Evolutionary conservation across 2,888 invertebrate species (phyloP).

Genomic region (Diarsia rubi): DNA sequence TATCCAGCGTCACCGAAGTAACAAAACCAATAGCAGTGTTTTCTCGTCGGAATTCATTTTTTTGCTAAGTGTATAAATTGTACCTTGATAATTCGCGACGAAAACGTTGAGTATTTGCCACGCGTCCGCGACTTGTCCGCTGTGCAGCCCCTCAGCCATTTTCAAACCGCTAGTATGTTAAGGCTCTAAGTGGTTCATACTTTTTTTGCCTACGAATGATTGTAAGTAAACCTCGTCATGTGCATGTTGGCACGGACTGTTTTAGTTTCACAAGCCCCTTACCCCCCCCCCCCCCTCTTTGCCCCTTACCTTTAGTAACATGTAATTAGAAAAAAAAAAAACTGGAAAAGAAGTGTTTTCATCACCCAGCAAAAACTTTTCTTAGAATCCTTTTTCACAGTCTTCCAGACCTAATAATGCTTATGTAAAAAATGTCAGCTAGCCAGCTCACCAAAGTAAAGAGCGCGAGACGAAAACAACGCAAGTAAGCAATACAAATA

Average conservation of each 20-base stretch:
- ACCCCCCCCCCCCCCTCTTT: too few species aligned
- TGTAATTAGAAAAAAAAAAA: background rate
- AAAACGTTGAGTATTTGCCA: too few species aligned
- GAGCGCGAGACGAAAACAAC: constrained; percentile 71
- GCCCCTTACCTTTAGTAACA: too few species aligned
- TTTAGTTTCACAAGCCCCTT: background rate
- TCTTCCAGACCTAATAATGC: constrained; percentile 39
- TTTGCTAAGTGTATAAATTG: too few species aligned
- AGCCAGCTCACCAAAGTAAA: constrained; percentile 36
- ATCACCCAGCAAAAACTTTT: background rate
- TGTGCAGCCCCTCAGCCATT: too few species aligned
- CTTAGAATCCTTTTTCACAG: constrained; percentile 17
- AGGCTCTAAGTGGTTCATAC: background rate
- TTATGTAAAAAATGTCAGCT: constrained; percentile 58
- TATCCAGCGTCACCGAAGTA: too few species aligned
- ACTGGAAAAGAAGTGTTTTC: background rate
- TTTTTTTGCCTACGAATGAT: background rate
- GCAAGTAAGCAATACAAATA: constrained; percentile 88
- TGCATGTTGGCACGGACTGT: background rate
- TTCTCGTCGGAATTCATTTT: too few species aligned
- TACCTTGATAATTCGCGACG: too few species aligned
- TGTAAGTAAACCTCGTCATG: background rate
- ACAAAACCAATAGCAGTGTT: too few species aligned
- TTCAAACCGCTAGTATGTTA: too few species aligned
- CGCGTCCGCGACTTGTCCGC: too few species aligned